These are phyloP conservation scores for Sminthopsis crassicaudata DNA, from an alignment of 2,113 vertebrate species.

Conservation along the genomic window DNA sequence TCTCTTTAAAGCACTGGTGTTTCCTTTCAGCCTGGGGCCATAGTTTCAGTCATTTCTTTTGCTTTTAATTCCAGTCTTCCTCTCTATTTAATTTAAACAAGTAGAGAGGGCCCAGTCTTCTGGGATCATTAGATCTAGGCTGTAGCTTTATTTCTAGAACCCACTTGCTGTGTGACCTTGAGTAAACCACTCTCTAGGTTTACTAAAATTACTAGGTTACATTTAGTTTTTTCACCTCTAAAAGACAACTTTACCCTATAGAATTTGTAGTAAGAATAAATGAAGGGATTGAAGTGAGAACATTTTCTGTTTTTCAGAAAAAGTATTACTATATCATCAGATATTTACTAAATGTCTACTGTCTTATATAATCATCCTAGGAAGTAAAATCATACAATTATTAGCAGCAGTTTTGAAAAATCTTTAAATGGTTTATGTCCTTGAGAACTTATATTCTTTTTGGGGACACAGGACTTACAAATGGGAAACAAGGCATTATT, in stretches of 20 bases:
- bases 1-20: conserved; percentile 19
- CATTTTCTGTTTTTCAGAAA: not conserved
- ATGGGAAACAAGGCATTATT: not conserved
- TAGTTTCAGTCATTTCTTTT: not conserved
- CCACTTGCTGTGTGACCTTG: conserved; percentile 14
- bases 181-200: not conserved
- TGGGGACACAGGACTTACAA: not conserved
- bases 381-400: not conserved
- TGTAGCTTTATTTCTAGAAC: not conserved
- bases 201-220: too few relatives aligned
- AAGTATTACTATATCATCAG: not conserved
- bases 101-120: not conserved
- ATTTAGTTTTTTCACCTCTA: not conserved
- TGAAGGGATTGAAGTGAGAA: not conserved
- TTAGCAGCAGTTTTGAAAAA: not conserved
- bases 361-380: not conserved
- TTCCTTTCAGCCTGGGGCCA: not conserved
- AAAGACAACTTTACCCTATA: not conserved
- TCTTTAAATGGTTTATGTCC: not conserved
- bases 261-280: not conserved
- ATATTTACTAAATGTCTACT: not conserved
- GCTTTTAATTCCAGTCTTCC: not conserved
- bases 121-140: not conserved
- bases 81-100: not conserved
- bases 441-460: not conserved